Evolutionary conservation across 2,797 vertebrate genomes (phyloP), one percentile per base, ranked within the genome.

Genomic region (Poeciliopsis presidionis): DNA sequence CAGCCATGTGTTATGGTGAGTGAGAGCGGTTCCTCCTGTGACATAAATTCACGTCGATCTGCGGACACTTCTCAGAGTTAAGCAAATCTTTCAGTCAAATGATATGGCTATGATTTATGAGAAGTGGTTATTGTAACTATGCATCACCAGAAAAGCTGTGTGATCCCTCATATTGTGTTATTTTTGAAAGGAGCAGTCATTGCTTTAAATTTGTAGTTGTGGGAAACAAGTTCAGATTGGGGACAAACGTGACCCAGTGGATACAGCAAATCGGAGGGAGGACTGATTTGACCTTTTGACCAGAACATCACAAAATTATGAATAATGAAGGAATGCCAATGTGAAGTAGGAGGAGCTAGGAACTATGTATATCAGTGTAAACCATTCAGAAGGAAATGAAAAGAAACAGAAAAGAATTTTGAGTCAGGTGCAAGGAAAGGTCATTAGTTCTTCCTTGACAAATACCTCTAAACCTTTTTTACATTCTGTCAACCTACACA

Each of bases 221-320:
- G 43, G 41, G 2, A 69, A 45, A 46, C 7, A 18, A 16, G 43
- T 16, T 71, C 12, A 71, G n/a, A 16, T 46, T 70, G 41, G 41
- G 65, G 67, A 28, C 22, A 70, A 28, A 46, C 20, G 25, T 12
- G n/a, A 41, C 39, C 39, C 25, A 69, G 39, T 69, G 65, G 65
- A 39, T 7, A 77, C 81, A 49, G 67, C 25, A 67, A 73, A 76
- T 39, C 36, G 6, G 28, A 71, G 28, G n/a, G 47, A 20, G 59
- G 72, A 86, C 79, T 77, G 84, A 78, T 33, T 55, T 72, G 78
- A 49, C 81, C 49, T 79, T 75, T 76, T 81, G 47, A 86, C 82
- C 80, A 85, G 55, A 55, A 33, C 43, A 74, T 55, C 20, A 16
- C 13, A 57, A 51, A 67, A 71, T 75, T 61, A 61, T 73, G 59